Base-by-base conservation (phyloP, 2,888 invertebrate species). In the Diaprepes abbreviatus region DNA sequence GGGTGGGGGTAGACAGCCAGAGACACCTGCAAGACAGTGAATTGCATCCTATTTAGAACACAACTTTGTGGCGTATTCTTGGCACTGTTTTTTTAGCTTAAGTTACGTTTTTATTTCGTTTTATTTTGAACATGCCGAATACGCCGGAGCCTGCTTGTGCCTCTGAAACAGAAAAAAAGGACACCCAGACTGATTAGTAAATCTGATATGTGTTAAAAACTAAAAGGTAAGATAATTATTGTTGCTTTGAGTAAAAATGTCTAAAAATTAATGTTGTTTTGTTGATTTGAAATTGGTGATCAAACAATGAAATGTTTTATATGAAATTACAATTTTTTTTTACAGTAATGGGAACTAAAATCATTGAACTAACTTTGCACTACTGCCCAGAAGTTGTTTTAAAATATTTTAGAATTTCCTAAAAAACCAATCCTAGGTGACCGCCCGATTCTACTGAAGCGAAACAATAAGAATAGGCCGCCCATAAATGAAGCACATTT, bases 91-190 rank as follows among this genome's bases (percentile, higher is more conserved):
- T 43, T 70, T 68, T 50, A 72, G 66, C 12, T 68, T 38, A 69
- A 55, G 52, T 59, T 48, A 62, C 17, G 50, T 68, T 63, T 24
- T 52, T 24, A 5, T 24, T 52, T 64, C 38, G 50, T 48, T 71
- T 24, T 71, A 66, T 24, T 24, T 43, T 60, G 59, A 58, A 66
- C 5, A 67, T 67, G 67, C 67, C 70, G 70, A 73, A 73, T 73
- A 73, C 72, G 72, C 72, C 72, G 88, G 88, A 86, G 88, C 88
- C 90, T 89, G 90, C 92, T 91, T 91, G 92, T 93, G 93, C 93
- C 93, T 93, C 93, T 93, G 92, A 91, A 92, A 88, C 90, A 88
- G 85, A 83, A 73, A 84, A n/a, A 85, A 84, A 85, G 84, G 85
- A 85, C 81, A 83, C 83, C 85, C 84, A 84, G 83, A 85, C 85